Evolutionary conservation across 2,113 vertebrate genomes (phyloP).

Genomic region (Climacteris rufus): DNA sequence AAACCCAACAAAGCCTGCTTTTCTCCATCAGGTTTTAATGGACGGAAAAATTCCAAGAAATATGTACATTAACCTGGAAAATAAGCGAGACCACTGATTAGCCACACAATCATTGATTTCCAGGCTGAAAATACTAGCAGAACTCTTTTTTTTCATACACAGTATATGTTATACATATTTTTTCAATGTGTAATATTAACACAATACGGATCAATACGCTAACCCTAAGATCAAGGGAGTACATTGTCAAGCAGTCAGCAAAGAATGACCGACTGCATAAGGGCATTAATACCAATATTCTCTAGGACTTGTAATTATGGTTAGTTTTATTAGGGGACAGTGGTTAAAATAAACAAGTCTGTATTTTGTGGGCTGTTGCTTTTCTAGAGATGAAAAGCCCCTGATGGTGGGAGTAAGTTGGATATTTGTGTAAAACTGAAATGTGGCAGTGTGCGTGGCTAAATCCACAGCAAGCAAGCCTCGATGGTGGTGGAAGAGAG

Average conservation of each 20-base stretch:
- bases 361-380: background rate
- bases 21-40: background rate
- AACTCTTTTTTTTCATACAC: background rate
- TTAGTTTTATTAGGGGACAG: background rate
- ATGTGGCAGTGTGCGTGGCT: too few species aligned
- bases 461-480: too few species aligned
- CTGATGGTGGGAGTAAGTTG: background rate
- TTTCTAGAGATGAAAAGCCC: background rate
- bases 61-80: background rate
- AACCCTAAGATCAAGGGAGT: background rate
- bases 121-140: background rate
- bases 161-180: background rate
- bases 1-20: background rate
- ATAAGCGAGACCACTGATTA: background rate
- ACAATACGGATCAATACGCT: background rate
- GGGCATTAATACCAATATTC: background rate
- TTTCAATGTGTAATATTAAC: background rate
- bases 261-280: background rate
- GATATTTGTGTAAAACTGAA: background rate
- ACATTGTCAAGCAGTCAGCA: background rate
- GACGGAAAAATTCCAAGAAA: background rate
- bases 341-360: background rate
- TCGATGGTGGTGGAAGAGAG: too few species aligned
- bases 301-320: background rate
- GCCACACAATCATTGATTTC: background rate